phyloP scores from a whole-genome alignment of 2,888 invertebrate species.

The Pedicia rivosa region DNA sequence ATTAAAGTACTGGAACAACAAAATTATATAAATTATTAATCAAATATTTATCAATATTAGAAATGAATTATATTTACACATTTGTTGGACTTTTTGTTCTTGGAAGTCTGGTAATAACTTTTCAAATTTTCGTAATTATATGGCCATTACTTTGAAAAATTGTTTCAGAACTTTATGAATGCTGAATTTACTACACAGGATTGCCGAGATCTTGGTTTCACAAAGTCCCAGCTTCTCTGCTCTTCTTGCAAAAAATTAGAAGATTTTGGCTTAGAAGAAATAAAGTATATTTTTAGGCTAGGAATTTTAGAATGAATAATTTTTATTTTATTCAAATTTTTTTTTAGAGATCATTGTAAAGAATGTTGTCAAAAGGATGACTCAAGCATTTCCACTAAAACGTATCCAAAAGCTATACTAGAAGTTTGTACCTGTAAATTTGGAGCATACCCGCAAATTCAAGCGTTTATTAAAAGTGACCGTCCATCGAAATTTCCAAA shows the following conservation, averaged over 20 bases:
- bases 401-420: slow-evolving; percentile 79
- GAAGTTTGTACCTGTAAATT: slow-evolving; percentile 98
- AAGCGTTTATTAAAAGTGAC: slow-evolving; percentile 94
- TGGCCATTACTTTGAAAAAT: no score
- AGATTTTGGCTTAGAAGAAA: slow-evolving; percentile 35
- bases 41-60: no score
- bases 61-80: no score
- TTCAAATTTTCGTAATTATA: no score
- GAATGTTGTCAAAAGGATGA: slow-evolving; percentile 71
- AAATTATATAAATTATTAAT: no score
- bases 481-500: slow-evolving; percentile 80
- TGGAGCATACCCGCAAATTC: slow-evolving; percentile 94
- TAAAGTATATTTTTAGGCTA: slow-evolving; percentile 18
- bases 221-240: slow-evolving; percentile 70
- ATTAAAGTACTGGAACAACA: no score
- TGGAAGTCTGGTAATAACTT: no score
- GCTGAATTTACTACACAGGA: slow-evolving; percentile 60
- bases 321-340: background rate
- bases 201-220: slow-evolving; percentile 72
- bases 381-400: slow-evolving; percentile 44
- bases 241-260: slow-evolving; percentile 74
- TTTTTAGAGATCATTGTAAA: slow-evolving; percentile 34
- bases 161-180: background rate
- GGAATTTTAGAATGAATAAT: background rate
- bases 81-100: no score